These are phyloP conservation scores for Melinopterus prodromus DNA, from an alignment of 2,888 invertebrate species.

Conservation along the genomic window DNA sequence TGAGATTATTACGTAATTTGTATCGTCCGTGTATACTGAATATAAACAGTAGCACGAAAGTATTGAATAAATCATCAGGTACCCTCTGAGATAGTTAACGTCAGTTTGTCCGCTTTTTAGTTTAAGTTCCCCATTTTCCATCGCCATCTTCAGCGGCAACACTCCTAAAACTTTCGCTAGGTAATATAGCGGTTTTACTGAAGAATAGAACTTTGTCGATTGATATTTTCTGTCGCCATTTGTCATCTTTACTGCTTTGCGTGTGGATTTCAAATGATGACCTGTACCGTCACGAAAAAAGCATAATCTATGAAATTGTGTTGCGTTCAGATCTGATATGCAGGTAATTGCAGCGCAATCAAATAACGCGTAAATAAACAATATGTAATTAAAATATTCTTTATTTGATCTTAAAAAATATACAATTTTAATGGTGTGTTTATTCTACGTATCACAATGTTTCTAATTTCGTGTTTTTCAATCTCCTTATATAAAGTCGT, in stretches of 20 bases:
- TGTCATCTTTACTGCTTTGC: neutral
- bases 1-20: neutral
- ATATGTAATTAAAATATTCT: neutral
- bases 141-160: neutral
- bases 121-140: neutral
- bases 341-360: neutral
- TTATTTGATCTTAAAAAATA: neutral
- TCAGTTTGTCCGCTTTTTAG: neutral
- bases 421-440: neutral
- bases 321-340: neutral
- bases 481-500: too few relatives aligned
- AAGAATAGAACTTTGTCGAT: neutral
- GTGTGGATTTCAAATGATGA: neutral
- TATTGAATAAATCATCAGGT: neutral
- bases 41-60: neutral
- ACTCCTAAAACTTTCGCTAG: neutral
- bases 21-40: neutral
- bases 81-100: neutral
- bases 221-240: neutral
- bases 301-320: neutral
- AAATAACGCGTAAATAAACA: neutral
- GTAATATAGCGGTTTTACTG: neutral
- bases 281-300: neutral
- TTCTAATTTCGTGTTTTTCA: neutral
- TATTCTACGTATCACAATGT: neutral